Evolutionary conservation across 2,797 vertebrate genomes (phyloP), one percentile per base, ranked within the genome.

Genomic region (Melopsittacus undulatus): DNA sequence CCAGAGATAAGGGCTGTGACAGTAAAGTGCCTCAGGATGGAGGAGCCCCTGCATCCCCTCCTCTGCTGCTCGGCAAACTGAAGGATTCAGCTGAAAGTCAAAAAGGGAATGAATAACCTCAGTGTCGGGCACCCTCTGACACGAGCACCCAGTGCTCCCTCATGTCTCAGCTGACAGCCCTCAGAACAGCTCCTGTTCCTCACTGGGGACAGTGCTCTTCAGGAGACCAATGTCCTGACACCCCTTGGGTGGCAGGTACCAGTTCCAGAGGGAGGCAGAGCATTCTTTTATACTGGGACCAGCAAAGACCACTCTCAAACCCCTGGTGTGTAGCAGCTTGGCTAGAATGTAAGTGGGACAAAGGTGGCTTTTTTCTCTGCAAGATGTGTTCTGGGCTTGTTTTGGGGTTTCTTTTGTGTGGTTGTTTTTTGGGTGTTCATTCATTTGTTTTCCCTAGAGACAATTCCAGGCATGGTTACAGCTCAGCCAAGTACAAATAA

Each of bases 121-220:
- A 5, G 15, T 34, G 43, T 13, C 9, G 24, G n/a, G 19, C 38
- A 30, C 6, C 23, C 13, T 45, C 34, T 38, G 87, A 73, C 45
- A 30, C 0, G 26, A 26, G 63, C 38, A 22, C 42, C 26, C 21
- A 2, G 21, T 5, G 45, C 7, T 80, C 29, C 38, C 26, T 42
- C 62, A 1, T 0, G 1, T 6, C 16, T 66, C 26, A 40, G 32
- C 56, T 52, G 8, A 0, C 1, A 10, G 67, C 73, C 51, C 67
- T 3, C 4, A 3, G 11, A 11, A 14, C 3, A 0, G 27, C 0
- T 0, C 19, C 64, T 69, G 16, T 1, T 49, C 74, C 67, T 27
- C 30, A 2, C 0, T 40, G 5, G 4, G 67, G 52, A 18, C 6
- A 0, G 1, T 46, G 38, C 49, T 68, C 32, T 20, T 7, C 36